A percentile compares a stretch with the other conserved stretches of the same genome.
phyloP scores from a whole-genome alignment of 2,888 invertebrate species.

The Microplitis manilae region DNA sequence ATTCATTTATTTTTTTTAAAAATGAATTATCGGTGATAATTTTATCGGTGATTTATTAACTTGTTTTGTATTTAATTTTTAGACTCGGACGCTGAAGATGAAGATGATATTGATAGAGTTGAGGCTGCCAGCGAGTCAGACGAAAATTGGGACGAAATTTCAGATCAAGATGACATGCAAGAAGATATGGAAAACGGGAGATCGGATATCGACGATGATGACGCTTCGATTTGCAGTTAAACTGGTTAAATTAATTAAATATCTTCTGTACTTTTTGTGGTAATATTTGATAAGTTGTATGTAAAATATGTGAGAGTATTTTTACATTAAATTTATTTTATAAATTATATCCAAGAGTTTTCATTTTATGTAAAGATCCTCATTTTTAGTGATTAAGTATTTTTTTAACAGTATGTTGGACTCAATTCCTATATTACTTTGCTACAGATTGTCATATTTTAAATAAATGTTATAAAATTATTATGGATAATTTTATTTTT shows the following conservation, averaged over 20 bases:
- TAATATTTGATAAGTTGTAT: background rate
- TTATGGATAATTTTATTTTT: too few relatives aligned
- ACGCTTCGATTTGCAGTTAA: slow-evolving; percentile 60
- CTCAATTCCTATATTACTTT: too few relatives aligned
- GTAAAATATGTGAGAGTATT: slow-evolving; percentile 34
- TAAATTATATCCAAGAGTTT: background rate
- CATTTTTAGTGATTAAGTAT: too few relatives aligned
- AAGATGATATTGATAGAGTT: slow-evolving; percentile 60
- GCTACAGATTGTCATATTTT: too few relatives aligned
- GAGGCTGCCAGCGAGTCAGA: slow-evolving; percentile 66
- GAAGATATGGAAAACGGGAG: slow-evolving; percentile 60
- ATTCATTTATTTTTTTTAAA: slow-evolving; percentile 29
- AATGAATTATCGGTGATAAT: background rate
- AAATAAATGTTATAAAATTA: too few relatives aligned
- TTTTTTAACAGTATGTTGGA: too few relatives aligned
- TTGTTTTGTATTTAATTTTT: slow-evolving; percentile 19
- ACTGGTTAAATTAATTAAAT: slow-evolving; percentile 39
- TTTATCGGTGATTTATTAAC: background rate
- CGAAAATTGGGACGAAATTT: slow-evolving; percentile 68
- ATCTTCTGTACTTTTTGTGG: background rate
- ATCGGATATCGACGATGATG: slow-evolving; percentile 54
- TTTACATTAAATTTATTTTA: background rate
- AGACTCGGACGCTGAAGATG: slow-evolving; percentile 59
- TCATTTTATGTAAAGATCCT: background rate
- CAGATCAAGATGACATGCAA: slow-evolving; percentile 60